Conservation (phyloP, 2,888 invertebrate genomes). For the Atrina japonica region DNA sequence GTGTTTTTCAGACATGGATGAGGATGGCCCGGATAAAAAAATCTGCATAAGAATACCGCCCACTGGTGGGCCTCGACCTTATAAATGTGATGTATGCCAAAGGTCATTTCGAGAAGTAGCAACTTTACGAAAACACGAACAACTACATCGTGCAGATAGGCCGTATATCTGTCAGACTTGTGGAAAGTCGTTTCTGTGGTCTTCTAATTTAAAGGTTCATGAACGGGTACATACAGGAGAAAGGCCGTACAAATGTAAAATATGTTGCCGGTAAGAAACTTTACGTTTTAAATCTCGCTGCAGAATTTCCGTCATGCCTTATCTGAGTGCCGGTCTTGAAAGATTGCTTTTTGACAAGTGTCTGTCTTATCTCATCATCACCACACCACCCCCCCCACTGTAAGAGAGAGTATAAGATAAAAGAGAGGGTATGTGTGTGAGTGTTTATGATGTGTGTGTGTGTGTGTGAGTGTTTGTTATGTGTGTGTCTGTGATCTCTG, state of each 20-base stretch:
- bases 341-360: no score
- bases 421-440: no score
- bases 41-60: constrained; percentile 59
- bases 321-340: no score
- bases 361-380: no score
- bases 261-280: constrained; percentile 73
- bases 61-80: constrained; percentile 66
- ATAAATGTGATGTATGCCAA: constrained; percentile 74
- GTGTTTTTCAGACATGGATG: constrained; percentile 65
- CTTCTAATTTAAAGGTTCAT: constrained; percentile 74
- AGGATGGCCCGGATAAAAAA: constrained; percentile 59
- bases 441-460: no score
- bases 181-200: constrained; percentile 75
- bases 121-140: constrained; percentile 73
- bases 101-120: constrained; percentile 73
- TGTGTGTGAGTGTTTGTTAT: no score
- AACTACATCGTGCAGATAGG: constrained; percentile 72
- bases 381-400: no score
- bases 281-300: no score
- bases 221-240: constrained; percentile 73
- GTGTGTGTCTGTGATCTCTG: no score
- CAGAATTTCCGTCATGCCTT: no score
- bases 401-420: no score
- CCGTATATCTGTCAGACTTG: constrained; percentile 74
- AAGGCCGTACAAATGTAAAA: constrained; percentile 72